Conservation (phyloP, 2,888 invertebrate genomes). For the Willowsia nigromaculata region DNA sequence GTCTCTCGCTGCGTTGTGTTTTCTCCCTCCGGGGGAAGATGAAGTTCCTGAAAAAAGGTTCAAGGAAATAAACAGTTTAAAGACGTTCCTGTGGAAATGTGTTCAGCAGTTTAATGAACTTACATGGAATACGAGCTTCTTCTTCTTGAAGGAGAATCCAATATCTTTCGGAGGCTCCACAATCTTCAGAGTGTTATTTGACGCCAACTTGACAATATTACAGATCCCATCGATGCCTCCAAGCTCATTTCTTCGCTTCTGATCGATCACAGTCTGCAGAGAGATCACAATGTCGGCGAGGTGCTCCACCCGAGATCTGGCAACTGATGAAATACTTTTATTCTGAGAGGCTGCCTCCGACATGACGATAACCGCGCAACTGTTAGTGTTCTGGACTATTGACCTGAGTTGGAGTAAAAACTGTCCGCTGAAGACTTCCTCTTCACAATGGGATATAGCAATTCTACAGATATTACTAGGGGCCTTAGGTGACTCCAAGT, state of each 20-base stretch:
- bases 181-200: slow-evolving; percentile 74
- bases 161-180: slow-evolving; percentile 75
- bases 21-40: slow-evolving; percentile 77
- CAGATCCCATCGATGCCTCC: slow-evolving; percentile 77
- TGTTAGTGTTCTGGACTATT: slow-evolving; percentile 74
- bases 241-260: slow-evolving; percentile 73
- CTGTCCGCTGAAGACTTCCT: slow-evolving; percentile 60
- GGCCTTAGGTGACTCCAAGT: slow-evolving; percentile 20
- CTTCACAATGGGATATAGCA: slow-evolving; percentile 75
- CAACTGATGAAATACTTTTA: not conserved
- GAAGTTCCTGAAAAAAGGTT: slow-evolving; percentile 70
- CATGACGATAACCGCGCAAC: slow-evolving; percentile 73
- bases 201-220: slow-evolving; percentile 70
- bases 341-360: slow-evolving; percentile 54
- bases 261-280: slow-evolving; percentile 73
- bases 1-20: slow-evolving; percentile 74
- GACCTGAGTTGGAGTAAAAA: slow-evolving; percentile 72
- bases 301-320: slow-evolving; percentile 61
- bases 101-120: not conserved
- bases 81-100: not conserved
- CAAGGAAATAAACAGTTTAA: slow-evolving; percentile 24
- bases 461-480: slow-evolving; percentile 72
- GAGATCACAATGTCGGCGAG: slow-evolving; percentile 74
- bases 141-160: slow-evolving; percentile 77
- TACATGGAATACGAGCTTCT: slow-evolving; percentile 76